Evolutionary conservation across 1,140 invertebrate species (phyloP), one percentile per base, ranked within the genome.

Genomic region (Neelides sp.): DNA sequence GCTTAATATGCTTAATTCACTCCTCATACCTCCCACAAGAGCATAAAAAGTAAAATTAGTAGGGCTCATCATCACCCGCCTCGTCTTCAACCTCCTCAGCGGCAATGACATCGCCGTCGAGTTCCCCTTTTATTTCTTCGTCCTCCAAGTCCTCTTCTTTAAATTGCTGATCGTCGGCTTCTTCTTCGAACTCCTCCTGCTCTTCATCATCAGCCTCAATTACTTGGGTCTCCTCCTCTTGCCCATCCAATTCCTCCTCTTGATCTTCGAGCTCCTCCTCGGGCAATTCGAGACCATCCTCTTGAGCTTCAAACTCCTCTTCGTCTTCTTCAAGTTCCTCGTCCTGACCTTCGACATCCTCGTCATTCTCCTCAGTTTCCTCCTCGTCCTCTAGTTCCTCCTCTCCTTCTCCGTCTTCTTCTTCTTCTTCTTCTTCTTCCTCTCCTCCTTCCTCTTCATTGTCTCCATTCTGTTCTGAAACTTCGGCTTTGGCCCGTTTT

Each of bases 361-460:
- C 3, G n/a, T 2, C n/a, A 12, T 45, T 22, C 10, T 22, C 27
- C 30, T 32, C 8, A 32, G n/a, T 32, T 8, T 8, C 30, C 71
- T 57, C 36, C 50, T 54, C 34, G 27, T 42, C 10, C 52, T 49
- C 43, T 52, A 55, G 17, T 42, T 43, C 52, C 42, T 47, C 34
- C 57, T 61, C 43, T 64, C 64, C 35, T 64, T 61, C 13, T 63
- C 64, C 8, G 64, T 65, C 1, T 67, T 65, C 17, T 67, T 70
- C 24, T 68, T 66, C 39, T 67, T 68, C 4, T 68, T 65, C 17
- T 17, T 23, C 17, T 40, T 26, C 68, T 70, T 47, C 65, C 64
- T 10, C 46, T 49, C 3, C 51, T 28, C 35, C 66, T 68, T 19
- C 67, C 7, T 67, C 63, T 32, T 66, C 62, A 3, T 63, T 63